These are phyloP conservation scores for Heliocidaris tuberculata DNA, from an alignment of 35 echinoderm and acorn worm genomes.

Conservation along the genomic window DNA sequence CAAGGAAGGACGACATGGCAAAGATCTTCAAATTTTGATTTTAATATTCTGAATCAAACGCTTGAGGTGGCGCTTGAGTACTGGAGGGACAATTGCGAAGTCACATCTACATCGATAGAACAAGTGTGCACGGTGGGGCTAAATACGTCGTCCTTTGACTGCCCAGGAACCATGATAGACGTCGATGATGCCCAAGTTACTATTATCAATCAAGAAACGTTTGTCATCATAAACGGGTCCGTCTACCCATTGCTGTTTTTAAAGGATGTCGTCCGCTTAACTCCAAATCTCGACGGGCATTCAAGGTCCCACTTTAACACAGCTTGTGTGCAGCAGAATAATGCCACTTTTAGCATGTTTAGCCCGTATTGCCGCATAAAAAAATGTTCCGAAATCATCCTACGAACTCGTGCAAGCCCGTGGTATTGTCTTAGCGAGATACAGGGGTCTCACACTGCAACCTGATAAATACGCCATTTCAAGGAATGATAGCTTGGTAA, in stretches of 20 bases:
- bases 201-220: not conserved
- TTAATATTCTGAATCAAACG: not conserved
- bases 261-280: not conserved
- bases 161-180: not conserved
- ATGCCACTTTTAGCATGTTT: not conserved
- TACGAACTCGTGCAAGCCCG: not conserved
- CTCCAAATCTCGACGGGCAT: not conserved
- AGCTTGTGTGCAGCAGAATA: not conserved
- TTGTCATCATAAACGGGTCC: not conserved
- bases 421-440: not conserved
- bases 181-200: not conserved
- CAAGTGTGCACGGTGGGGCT: too few relatives aligned
- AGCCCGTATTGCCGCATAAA: not conserved
- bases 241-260: not conserved
- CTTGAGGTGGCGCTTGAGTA: not conserved
- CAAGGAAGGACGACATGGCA: not conserved
- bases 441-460: not conserved
- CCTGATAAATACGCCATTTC: not conserved
- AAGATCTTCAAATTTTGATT: too few relatives aligned
- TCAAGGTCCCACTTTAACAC: not conserved
- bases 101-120: too few relatives aligned
- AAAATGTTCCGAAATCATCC: not conserved
- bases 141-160: too few relatives aligned
- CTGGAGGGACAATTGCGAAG: too few relatives aligned
- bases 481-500: not conserved